Percentiles rank a stretch among this genome's conserved stretches.
phyloP scores from a whole-genome alignment of 2,113 vertebrate species.

The Lophotis ruficrista region DNA sequence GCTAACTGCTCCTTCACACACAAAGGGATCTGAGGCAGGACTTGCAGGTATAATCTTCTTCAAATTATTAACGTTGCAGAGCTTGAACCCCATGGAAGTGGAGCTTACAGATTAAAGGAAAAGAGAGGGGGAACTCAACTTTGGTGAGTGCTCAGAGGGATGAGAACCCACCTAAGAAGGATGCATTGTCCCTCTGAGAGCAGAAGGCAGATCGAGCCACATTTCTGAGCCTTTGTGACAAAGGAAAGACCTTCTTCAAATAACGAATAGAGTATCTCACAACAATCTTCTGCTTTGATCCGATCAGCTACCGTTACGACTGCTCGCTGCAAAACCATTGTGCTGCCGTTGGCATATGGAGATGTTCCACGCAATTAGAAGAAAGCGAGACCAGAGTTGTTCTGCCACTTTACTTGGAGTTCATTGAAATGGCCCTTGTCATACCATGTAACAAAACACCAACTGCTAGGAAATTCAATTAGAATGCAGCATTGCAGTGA shows the following conservation, averaged over 20 bases:
- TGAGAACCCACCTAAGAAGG: background rate
- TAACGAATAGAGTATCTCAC: background rate
- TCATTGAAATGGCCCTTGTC: background rate
- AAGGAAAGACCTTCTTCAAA: background rate
- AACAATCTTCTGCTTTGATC: background rate
- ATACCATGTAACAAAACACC: background rate
- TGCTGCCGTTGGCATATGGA: background rate
- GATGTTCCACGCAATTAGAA: background rate
- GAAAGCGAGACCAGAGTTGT: background rate
- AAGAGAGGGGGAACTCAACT: background rate
- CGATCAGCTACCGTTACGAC: background rate
- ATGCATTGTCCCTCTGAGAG: background rate
- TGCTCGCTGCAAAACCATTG: background rate
- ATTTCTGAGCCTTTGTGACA: background rate
- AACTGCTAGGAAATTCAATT: constrained; percentile 22
- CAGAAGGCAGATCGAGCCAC: background rate
- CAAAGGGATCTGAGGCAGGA: background rate
- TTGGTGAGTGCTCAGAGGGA: background rate
- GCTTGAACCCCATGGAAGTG: background rate
- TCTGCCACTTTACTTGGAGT: background rate
- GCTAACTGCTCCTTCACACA: background rate
- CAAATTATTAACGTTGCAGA: background rate
- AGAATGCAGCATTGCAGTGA: background rate
- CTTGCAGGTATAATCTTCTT: background rate
- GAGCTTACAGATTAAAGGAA: background rate